These are phyloP conservation scores for Crambe crambe DNA, from an alignment of 37 sponge, comb jelly and placozoan genomes.

Conservation along the genomic window DNA sequence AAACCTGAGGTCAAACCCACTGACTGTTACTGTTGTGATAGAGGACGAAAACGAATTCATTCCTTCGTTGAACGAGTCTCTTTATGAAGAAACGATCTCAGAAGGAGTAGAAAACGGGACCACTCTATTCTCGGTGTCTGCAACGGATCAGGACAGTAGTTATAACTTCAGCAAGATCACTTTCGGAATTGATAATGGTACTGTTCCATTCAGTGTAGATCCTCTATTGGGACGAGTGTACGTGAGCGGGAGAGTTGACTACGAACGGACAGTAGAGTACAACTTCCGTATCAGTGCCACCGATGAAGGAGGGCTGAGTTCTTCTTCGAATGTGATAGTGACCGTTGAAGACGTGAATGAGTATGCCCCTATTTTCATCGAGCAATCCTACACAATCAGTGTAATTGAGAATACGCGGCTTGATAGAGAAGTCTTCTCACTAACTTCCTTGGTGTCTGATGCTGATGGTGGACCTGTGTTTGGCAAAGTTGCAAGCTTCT, in stretches of 20 bases:
- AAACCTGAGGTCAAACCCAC: constrained; percentile 19
- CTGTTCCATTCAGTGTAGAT: constrained; percentile 39
- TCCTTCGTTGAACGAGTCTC: constrained; percentile 22
- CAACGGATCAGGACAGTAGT: constrained; percentile 30
- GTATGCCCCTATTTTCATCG: constrained; percentile 40
- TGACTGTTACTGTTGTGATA: constrained; percentile 43
- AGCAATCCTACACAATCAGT: constrained; percentile 13
- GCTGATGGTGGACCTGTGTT: constrained; percentile 9
- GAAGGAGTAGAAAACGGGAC: constrained; percentile 15
- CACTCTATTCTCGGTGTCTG: constrained; percentile 1
- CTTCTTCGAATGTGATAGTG: constrained; percentile 21
- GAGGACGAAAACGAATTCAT: constrained; percentile 67
- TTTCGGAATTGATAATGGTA: constrained; percentile 6
- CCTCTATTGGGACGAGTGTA: constrained; percentile 10
- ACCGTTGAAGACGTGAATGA: constrained; percentile 53
- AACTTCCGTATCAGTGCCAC: constrained; percentile 12
- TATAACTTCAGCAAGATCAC: not conserved
- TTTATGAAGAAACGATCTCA: not conserved
- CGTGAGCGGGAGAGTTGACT: constrained; percentile 24
- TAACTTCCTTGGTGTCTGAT: not conserved
- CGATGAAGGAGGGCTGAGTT: constrained; percentile 41
- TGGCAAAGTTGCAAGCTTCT: not conserved
- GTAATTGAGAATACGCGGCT: constrained; percentile 35
- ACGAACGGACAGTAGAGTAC: constrained; percentile 23
- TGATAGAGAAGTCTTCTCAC: not conserved